Percentiles rank a stretch among this genome's conserved stretches.
Conservation (phyloP, 2,888 invertebrate genomes). For the Epinotia brunnichana region DNA sequence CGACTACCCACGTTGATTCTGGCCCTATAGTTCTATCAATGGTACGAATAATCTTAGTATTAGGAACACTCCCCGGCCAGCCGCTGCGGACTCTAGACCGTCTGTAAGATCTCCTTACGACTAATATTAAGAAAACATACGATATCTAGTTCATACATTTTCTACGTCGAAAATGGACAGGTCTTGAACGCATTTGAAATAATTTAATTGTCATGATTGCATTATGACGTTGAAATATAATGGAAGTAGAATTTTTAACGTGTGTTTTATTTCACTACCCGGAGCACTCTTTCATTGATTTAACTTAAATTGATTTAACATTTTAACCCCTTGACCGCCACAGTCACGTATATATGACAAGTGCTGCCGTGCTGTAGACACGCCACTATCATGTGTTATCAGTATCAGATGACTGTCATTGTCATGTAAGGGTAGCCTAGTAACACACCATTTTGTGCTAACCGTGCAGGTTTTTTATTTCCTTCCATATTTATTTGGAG, state of each 20-base stretch:
- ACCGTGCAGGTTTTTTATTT: too few relatives aligned
- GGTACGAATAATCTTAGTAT: background rate
- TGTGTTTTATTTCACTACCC: conserved; percentile 64
- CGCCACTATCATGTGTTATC: too few relatives aligned
- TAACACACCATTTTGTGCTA: too few relatives aligned
- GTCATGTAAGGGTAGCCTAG: too few relatives aligned
- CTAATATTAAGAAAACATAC: conserved; percentile 56
- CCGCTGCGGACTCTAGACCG: background rate
- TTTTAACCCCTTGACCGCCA: too few relatives aligned
- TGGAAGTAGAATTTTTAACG: conserved; percentile 79
- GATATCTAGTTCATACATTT: conserved; percentile 63
- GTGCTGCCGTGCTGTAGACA: too few relatives aligned
- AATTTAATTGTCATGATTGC: conserved; percentile 76
- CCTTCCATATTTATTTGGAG: too few relatives aligned
- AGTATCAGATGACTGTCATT: too few relatives aligned
- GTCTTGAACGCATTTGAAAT: conserved; percentile 63
- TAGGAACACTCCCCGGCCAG: background rate
- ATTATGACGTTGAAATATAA: conserved; percentile 78
- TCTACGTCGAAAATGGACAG: conserved; percentile 66
- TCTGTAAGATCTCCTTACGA: conserved; percentile 48
- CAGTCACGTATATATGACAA: too few relatives aligned
- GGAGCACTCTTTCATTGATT: background rate
- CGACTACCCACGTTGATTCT: background rate
- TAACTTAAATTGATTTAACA: too few relatives aligned
- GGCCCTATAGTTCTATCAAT: background rate